Percentiles rank a stretch among this genome's conserved stretches.
Conservation (phyloP, 1,140 invertebrate genomes). For the Apis mellifera region Amel_HAv3.1 CM009931.2:4814001-4814500, state of each 20-base stretch:
- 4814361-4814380: conserved; percentile 91
- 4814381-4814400: conserved; percentile 87
- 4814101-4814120: neutral
- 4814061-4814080: neutral
- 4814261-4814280: neutral
- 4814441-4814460: conserved; percentile 94
- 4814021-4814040: too few relatives aligned
- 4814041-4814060: neutral
- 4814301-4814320: conserved; percentile 91
- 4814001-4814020: too few relatives aligned
- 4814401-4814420: conserved; percentile 90
- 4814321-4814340: conserved; percentile 85
- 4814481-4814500: conserved; percentile 85
- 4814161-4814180: neutral
- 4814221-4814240: neutral
- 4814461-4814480: conserved; percentile 92
- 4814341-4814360: conserved; percentile 88
- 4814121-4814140: neutral
- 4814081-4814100: neutral
- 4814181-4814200: neutral
- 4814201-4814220: neutral
- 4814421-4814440: conserved; percentile 91
- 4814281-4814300: conserved; percentile 84
- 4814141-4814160: too few relatives aligned
- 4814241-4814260: neutral